Conservation (phyloP, 2,888 invertebrate genomes). For the Altica lythri region DNA sequence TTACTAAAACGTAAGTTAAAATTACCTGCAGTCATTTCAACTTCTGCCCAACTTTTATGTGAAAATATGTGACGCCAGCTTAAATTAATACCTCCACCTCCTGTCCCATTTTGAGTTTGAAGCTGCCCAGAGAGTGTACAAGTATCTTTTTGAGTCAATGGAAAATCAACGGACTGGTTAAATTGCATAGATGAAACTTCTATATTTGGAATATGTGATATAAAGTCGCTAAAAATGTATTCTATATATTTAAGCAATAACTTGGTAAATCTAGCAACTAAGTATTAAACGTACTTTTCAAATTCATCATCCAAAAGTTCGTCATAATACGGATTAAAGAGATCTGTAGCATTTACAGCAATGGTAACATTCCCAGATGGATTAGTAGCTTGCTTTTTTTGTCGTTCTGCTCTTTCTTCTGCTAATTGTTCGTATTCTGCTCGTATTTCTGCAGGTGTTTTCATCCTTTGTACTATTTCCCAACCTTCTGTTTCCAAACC, state of each 20-base stretch:
- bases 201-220: constrained; percentile 66
- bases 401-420: constrained; percentile 83
- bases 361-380: constrained; percentile 87
- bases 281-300: constrained; percentile 45
- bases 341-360: constrained; percentile 89
- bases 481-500: constrained; percentile 94
- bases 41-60: constrained; percentile 86
- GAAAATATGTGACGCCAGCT: constrained; percentile 78
- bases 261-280: not conserved
- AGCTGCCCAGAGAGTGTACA: constrained; percentile 81
- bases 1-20: no score
- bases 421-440: constrained; percentile 93
- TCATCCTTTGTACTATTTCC: constrained; percentile 90
- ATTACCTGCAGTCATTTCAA: constrained; percentile 79
- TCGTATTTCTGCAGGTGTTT: constrained; percentile 93
- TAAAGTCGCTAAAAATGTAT: constrained; percentile 38
- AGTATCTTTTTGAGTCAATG: constrained; percentile 84
- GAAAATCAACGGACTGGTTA: constrained; percentile 91
- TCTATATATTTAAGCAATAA: constrained; percentile 5
- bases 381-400: constrained; percentile 88
- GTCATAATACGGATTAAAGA: constrained; percentile 83
- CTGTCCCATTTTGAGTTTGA: constrained; percentile 86
- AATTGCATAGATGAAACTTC: constrained; percentile 94
- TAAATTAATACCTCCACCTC: constrained; percentile 76
- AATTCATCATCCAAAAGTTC: constrained; percentile 61